Percentiles rank a stretch among this genome's conserved stretches.
phyloP scores from a whole-genome alignment of 2,113 vertebrate species.

The Aviceda subcristata region DNA sequence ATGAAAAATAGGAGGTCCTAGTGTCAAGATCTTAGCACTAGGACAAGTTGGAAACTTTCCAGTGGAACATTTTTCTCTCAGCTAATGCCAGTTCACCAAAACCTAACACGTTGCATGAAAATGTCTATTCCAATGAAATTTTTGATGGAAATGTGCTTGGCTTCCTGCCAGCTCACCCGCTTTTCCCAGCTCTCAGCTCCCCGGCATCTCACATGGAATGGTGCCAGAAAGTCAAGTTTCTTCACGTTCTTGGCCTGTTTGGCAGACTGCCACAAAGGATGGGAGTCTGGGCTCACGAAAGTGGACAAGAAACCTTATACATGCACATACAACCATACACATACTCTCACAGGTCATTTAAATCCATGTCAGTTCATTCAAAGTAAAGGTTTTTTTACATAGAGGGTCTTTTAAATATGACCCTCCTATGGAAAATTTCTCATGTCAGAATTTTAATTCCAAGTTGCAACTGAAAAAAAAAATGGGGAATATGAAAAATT shows the following conservation, averaged over 20 bases:
- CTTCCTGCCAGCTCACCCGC: conserved; percentile 22
- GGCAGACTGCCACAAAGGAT: conserved; percentile 49
- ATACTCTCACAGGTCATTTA: conserved; percentile 67
- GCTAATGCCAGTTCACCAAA: conserved; percentile 55
- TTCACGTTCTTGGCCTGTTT: conserved; percentile 43
- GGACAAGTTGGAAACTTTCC: conserved; percentile 44
- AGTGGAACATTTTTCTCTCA: conserved; percentile 63
- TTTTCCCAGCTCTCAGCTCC: conserved; percentile 55
- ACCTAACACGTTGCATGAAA: conserved; percentile 54
- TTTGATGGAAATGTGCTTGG: conserved; percentile 59
- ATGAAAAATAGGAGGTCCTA: conserved; percentile 11
- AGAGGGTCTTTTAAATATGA: conserved; percentile 37
- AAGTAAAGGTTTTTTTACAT: conserved; percentile 37
- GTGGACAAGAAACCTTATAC: conserved; percentile 70
- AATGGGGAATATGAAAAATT: not conserved
- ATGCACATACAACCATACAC: conserved; percentile 52
- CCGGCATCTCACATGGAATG: not conserved
- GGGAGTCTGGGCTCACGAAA: conserved; percentile 52
- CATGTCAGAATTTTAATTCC: conserved; percentile 12
- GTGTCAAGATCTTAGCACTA: not conserved
- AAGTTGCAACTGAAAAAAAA: not conserved
- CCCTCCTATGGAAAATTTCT: conserved; percentile 40
- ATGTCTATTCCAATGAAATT: conserved; percentile 65
- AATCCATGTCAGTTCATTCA: conserved; percentile 64
- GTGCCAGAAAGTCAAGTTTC: conserved; percentile 58